A percentile compares a stretch with the other conserved stretches of the same genome.
Evolutionary conservation across 2,113 vertebrate genomes (phyloP).

Genomic region (Oenanthe melanoleuca): DNA sequence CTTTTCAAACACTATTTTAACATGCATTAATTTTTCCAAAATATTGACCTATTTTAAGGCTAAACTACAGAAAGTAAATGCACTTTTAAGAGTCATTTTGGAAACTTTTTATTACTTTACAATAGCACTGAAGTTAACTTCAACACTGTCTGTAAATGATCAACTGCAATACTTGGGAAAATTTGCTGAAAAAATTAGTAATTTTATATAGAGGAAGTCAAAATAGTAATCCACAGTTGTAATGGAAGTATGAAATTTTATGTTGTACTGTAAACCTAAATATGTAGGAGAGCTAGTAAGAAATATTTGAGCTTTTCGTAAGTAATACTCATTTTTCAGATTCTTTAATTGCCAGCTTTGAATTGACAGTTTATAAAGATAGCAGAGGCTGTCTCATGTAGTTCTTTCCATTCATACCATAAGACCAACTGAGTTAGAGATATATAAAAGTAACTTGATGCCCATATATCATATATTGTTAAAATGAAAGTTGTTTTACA

Average conservation of each 20-base stretch:
- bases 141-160: slow-evolving; percentile 83
- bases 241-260: slow-evolving; percentile 44
- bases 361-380: slow-evolving; percentile 47
- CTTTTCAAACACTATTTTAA: slow-evolving; percentile 76
- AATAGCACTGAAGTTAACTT: slow-evolving; percentile 91
- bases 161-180: slow-evolving; percentile 80
- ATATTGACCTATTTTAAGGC: slow-evolving; percentile 58
- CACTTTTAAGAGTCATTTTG: slow-evolving; percentile 79
- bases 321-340: slow-evolving; percentile 58
- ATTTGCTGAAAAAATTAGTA: slow-evolving; percentile 72
- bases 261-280: slow-evolving; percentile 52
- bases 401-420: slow-evolving; percentile 47
- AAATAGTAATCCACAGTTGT: slow-evolving; percentile 68
- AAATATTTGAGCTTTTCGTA: slow-evolving; percentile 63
- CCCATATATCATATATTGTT: slow-evolving; percentile 63
- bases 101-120: slow-evolving; percentile 79
- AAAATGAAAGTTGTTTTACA: slow-evolving; percentile 67
- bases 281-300: slow-evolving; percentile 54
- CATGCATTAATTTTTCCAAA: slow-evolving; percentile 65
- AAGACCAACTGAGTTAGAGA: slow-evolving; percentile 51
- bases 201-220: slow-evolving; percentile 66
- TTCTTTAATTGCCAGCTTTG: not conserved
- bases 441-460: slow-evolving; percentile 59
- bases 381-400: slow-evolving; percentile 22
- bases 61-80: slow-evolving; percentile 75